Base-by-base conservation (phyloP, 2,797 vertebrate species). In the Lithobates pipiens region DNA sequence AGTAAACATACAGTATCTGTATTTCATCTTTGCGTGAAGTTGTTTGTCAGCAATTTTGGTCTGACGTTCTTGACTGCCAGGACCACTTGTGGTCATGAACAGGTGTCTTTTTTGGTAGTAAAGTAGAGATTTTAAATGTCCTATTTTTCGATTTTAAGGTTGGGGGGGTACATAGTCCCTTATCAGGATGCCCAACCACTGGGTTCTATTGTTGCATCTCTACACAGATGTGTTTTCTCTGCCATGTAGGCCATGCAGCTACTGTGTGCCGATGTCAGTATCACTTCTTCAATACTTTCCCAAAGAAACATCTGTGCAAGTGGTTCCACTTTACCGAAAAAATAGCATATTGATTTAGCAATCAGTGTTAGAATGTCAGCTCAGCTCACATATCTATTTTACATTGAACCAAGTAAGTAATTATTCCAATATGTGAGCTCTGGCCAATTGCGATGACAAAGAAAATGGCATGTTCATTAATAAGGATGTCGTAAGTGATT, bases 361-460 rank as follows among this genome's bases (percentile, higher is more conserved):
- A 85, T 85, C 83, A 85, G 77, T 15, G 70, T 39, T 74, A 63
- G 29, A 74, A 69, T 46, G 83, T 85, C 77, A 32, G 69, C 76
- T 80, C 32, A 32, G 76, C 72, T 73, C 76, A 79, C 69, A 85
- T 61, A 54, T 79, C 50, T 63, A 78, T 85, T 67, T 74, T 74
- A 74, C 54, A 73, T 80, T 77, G 80, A 50, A 46, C 68, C n/a
- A 65, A 70, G 69, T n/a, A 69, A 72, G 68, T 86, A 86, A 86
- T 86, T 65, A 86, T 69, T 86, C 73, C 85, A 86, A 65, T 77
- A 77, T 86, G 85, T 77, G 68, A 36, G 67, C 29, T 76, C 67
- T 86, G 85, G 74, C 27, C 61, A 63, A 44, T 25, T 10, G 25
- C 6, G 32, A 50, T 39, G 57, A 67, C 76, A 67, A 61, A 8